Base-by-base conservation (phyloP, 2,797 vertebrate genomes). In the Rhadinocentrus ornatus region DNA sequence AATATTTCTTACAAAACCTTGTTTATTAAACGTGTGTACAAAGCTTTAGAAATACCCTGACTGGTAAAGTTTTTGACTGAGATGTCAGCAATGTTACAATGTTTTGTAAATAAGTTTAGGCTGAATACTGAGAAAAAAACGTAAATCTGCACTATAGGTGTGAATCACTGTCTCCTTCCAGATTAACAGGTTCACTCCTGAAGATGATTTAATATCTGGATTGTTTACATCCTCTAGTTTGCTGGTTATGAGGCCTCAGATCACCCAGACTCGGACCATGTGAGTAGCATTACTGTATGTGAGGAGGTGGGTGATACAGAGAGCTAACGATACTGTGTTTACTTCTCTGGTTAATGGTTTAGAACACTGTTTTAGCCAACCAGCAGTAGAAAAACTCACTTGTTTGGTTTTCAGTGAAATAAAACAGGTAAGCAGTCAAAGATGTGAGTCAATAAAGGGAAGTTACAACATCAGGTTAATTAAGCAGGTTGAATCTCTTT, bases 31-130 rank as follows among this genome's bases (percentile, higher is more conserved):
- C 66, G 13, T 27, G 53, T 39, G 64, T 78, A 83, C 37, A 87
- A 81, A 83, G 78, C 61, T 74, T 78, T 80, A 83, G 77, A 87
- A 87, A 87, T 58, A 84, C 75, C 82, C 84, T 88, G 82, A 88
- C 84, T 12, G 57, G 66, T 66, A 62, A 85, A 48, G 44, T 27
- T 57, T 46, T 26, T 31, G 65, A 56, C 11, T 44, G 29, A 70
- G 0, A 64, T 50, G 69, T 75, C 8, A 71, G 50, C 35, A 5
- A 52, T n/a, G n/a, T 55, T 32, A 37, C 41, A 26, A 58, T 10
- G 15, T 68, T 59, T 75, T 3, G 15, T 29, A 1, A 8, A 12
- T 53, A 27, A 7, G 0, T 53, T 13, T 15, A 4, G 50, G 50
- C 24, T 54, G 26, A 84, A 84, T 18, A 74, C 59, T 46, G 65